Percentiles rank a stretch among this genome's conserved stretches.
These are phyloP conservation scores for Ladona fulva DNA, from an alignment of 1,140 invertebrate species.

Conservation along the genomic window DNA sequence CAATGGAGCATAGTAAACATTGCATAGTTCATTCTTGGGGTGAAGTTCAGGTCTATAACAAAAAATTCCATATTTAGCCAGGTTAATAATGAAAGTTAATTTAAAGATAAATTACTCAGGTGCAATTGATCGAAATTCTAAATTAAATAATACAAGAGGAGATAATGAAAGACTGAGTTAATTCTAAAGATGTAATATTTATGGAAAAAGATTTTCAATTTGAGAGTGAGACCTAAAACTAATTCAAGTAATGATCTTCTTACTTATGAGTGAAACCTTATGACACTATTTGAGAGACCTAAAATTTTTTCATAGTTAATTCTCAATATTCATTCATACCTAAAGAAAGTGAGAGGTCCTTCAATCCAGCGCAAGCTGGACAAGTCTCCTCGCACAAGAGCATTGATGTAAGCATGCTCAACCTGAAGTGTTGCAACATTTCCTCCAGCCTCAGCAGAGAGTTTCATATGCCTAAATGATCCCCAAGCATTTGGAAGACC, in stretches of 20 bases:
- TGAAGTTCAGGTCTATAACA: constrained; percentile 34
- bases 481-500: constrained; percentile 63
- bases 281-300: no score
- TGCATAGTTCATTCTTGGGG: constrained; percentile 56
- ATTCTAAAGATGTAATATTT: no score
- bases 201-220: no score
- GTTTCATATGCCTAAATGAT: constrained; percentile 67
- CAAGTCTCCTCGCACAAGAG: constrained; percentile 79
- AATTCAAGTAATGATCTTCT: no score
- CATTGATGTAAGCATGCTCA: constrained; percentile 89
- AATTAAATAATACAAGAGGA: no score
- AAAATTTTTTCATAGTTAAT: constrained; percentile 22
- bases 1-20: constrained; percentile 85
- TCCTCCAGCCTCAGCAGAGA: constrained; percentile 37
- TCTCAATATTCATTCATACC: constrained; percentile 24
- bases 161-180: no score
- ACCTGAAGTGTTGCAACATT: constrained; percentile 49
- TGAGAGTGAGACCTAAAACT: no score
- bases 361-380: constrained; percentile 91
- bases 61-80: constrained; percentile 16
- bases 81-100: no score
- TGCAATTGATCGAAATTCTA: no score
- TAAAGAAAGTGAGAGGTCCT: constrained; percentile 57
- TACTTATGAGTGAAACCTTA: no score
- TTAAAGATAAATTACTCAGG: no score